Base-by-base conservation (phyloP, 2,888 invertebrate species). In the Spilosoma lubricipeda region DNA sequence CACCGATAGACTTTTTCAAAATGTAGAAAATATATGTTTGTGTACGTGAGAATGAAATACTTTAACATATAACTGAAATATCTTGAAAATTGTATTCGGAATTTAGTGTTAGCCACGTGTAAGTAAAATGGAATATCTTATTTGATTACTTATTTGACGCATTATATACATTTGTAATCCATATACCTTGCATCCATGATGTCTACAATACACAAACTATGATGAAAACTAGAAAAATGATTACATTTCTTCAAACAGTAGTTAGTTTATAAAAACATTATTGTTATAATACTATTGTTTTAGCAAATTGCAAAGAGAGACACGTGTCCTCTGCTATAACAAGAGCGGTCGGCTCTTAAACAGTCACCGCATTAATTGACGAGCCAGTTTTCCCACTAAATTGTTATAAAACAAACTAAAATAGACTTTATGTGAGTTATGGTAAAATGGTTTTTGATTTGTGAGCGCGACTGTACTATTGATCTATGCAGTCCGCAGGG, bases 341-440 rank as follows among this genome's bases (percentile, higher is more conserved):
- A 80, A 85, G 85, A 85, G 65, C 59, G 84, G 75, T 81, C 80
- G 76, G 81, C 84, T 86, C 86, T 86, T 87, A 86, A 87, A 87
- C 86, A 84, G 84, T 83, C 87, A 85, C 88, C 64, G 71, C 45
- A 88, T 90, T 92, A 92, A 92, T 92, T 92, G 92, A 90, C 88
- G 88, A 83, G 79, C 83, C 85, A 85, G 84, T 85, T 85, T 75
- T 80, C 80, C 86, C 86, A 83, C 84, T 85, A 82, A 78, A 82
- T 79, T 77, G 79, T 77, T 73, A 70, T 59, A 71, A 69, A 75
- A 75, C 78, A 80, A 76, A 65, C 82, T 66, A 87, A 83, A 85
- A 59, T 85, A 71, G 76, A 73, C 83, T 80, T 79, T 87, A 86
- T 82, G 45, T 0, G 27, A 18, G 7, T n/a, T 9, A 0, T 2